Conservation (phyloP, 2,797 vertebrate genomes). For the Thripadectes ignobilis region DNA sequence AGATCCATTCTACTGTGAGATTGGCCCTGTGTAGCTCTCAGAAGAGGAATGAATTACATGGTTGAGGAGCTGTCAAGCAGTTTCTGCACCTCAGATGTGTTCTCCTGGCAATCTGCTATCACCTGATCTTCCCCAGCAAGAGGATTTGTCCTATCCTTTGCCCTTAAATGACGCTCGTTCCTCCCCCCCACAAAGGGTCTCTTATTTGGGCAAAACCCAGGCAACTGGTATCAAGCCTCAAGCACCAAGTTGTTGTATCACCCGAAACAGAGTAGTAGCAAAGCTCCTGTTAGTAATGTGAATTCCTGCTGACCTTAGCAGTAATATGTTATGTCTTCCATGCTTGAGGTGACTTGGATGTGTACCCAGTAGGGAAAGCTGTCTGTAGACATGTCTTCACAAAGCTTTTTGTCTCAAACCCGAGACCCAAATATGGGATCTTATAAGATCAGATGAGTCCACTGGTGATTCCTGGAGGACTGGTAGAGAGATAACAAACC, state of each 20-base stretch:
- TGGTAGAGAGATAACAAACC: background rate
- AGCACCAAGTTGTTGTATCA: background rate
- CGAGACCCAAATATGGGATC: background rate
- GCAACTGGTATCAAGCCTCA: background rate
- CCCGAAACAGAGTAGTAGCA: background rate
- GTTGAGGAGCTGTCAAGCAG: conserved; percentile 9
- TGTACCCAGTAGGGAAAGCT: background rate
- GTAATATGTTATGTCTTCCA: background rate
- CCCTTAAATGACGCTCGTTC: background rate
- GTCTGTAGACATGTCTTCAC: background rate
- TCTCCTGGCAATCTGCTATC: background rate
- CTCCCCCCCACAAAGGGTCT: background rate
- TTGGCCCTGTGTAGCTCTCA: background rate
- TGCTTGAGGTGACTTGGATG: background rate
- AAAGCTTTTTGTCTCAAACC: conserved; percentile 6
- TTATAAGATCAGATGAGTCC: background rate
- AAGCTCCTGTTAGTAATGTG: background rate
- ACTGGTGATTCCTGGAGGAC: background rate
- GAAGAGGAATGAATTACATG: conserved; percentile 32
- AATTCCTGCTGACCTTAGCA: background rate
- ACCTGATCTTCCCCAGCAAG: background rate
- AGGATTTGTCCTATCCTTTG: background rate
- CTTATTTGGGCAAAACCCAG: background rate
- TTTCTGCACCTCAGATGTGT: background rate
- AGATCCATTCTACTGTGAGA: background rate